These are phyloP conservation scores for Oedothorax gibbosus DNA, from an alignment of 1,140 invertebrate genomes.

Conservation along the genomic window DNA sequence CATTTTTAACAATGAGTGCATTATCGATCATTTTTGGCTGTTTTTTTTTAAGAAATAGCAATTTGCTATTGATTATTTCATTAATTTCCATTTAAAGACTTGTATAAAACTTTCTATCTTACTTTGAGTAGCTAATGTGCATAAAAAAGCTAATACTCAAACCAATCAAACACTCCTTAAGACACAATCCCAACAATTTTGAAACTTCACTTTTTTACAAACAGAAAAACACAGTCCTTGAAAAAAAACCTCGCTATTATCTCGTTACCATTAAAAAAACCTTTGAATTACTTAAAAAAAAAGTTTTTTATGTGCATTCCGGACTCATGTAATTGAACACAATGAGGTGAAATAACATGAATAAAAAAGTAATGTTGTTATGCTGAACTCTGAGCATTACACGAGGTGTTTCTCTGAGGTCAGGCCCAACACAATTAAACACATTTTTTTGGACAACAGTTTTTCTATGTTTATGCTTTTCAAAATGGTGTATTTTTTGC, in stretches of 20 bases:
- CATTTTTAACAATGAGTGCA: no score
- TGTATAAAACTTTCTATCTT: no score
- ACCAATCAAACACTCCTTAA: slow-evolving; percentile 19
- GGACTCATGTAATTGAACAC: slow-evolving; percentile 40
- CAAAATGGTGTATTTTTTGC: no score
- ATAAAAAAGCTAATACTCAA: not conserved
- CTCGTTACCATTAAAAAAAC: slow-evolving; percentile 6
- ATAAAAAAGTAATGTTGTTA: slow-evolving; percentile 35
- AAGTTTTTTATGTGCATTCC: not conserved
- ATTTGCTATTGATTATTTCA: no score
- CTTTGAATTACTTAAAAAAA: slow-evolving; percentile 8
- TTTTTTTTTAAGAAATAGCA: no score
- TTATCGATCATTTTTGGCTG: no score
- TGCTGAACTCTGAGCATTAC: slow-evolving; percentile 5
- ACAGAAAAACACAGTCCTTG: not conserved
- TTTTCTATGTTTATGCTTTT: no score
- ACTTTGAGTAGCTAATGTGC: no score
- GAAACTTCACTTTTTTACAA: not conserved
- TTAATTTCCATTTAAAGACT: no score
- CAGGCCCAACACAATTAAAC: not conserved
- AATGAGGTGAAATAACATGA: slow-evolving; percentile 30
- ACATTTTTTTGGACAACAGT: no score
- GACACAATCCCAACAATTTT: not conserved
- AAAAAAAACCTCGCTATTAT: not conserved
- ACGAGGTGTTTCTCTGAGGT: slow-evolving; percentile 17